These are phyloP conservation scores for Nomada flava DNA, from an alignment of 2,888 invertebrate genomes.

Conservation along the genomic window DNA sequence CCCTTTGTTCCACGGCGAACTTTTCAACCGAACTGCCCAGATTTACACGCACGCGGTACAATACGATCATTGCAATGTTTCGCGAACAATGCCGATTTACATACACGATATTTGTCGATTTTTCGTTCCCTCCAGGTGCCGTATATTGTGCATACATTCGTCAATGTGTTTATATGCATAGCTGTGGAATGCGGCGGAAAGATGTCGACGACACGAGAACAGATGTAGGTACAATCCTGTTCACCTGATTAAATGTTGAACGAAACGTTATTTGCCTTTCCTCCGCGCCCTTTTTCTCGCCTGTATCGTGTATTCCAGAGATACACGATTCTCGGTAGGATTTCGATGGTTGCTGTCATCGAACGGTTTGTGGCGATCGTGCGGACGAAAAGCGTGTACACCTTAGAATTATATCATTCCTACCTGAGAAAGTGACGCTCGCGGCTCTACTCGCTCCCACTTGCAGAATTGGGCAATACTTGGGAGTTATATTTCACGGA, in stretches of 20 bases:
- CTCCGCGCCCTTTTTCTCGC: not conserved
- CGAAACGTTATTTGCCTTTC: not conserved
- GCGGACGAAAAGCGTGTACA: not conserved
- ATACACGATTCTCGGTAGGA: not conserved
- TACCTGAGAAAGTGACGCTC: slow-evolving; percentile 8
- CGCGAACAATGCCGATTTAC: slow-evolving; percentile 58
- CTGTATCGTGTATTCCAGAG: not conserved
- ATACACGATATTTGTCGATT: slow-evolving; percentile 35
- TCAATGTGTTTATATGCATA: not conserved
- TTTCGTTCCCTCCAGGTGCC: slow-evolving; percentile 10
- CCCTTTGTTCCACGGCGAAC: slow-evolving; percentile 60
- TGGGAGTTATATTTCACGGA: not conserved
- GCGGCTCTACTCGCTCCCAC: not conserved
- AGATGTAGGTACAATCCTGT: too few species aligned
- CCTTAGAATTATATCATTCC: slow-evolving; percentile 31
- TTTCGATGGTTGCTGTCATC: not conserved
- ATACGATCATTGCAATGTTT: slow-evolving; percentile 52
- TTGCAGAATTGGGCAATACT: not conserved
- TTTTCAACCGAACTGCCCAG: slow-evolving; percentile 36
- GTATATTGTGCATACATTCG: not conserved
- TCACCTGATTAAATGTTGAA: too few species aligned
- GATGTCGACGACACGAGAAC: not conserved
- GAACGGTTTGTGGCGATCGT: too few species aligned
- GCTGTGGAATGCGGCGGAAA: not conserved
- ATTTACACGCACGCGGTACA: slow-evolving; percentile 52